Evolutionary conservation across 2,888 invertebrate genomes (phyloP), one percentile per base, ranked within the genome.

Genomic region (Conops quadrifasciatus): DNA sequence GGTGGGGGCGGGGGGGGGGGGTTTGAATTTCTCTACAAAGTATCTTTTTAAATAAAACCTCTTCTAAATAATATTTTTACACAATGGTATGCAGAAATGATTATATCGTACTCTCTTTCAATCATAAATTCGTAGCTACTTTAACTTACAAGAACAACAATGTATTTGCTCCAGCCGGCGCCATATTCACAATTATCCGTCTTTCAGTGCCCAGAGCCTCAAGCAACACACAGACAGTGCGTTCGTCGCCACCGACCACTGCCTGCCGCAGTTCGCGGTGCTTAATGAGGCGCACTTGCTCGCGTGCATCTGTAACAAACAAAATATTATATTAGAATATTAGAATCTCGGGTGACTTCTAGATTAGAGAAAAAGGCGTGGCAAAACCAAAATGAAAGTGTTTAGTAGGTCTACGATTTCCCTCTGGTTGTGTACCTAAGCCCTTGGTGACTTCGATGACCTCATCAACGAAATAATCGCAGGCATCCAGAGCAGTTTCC

Each of bases 101-200:
- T 21, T 21, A 11, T 53, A 9, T 53, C 19, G 19, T 53, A 43
- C 70, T 24, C 43, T 47, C 26, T 64, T 51, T 51, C 13, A 43
- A 16, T 63, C 21, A 45, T 16, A 16, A 30, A 43, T n/a, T 45
- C 24, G 24, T 9, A 47, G 16, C 56, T n/a, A 26, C 5, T 51
- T 30, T 2, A 45, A 88, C 91, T 90, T 82, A 95, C 95, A 92
- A 90, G 83, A 94, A 96, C 43, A 97, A 87, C 74, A 97, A 85
- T 0, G 96, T 95, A 80, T 94, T 95, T 24, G 94, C 93, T 0
- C 96, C 96, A 72, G 92, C 92, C 0, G 95, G 95, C 2, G 95
- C 93, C 88, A 94, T 90, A 84, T 97, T 97, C 76, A 95, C 90
- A 68, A 96, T 89, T 65, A 91, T 89, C 67, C 91, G 91, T 0